These are phyloP conservation scores for Brachyhypopomus occidentalis DNA, from an alignment of 2,113 vertebrate species.

Conservation along the genomic window DNA sequence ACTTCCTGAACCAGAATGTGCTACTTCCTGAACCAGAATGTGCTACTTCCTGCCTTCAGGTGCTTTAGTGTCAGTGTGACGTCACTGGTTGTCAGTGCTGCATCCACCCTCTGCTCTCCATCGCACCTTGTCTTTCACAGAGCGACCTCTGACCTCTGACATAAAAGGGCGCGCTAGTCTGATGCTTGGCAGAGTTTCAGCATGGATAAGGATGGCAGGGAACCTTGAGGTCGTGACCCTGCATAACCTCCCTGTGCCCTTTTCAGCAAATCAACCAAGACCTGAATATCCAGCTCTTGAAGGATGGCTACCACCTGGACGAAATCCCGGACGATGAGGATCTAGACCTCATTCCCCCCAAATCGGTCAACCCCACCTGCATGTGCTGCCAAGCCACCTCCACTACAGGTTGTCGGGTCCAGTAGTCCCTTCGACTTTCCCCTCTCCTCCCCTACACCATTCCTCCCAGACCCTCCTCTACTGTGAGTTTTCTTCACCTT, in stretches of 20 bases:
- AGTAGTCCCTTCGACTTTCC: slow-evolving; percentile 75
- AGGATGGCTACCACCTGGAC: slow-evolving; percentile 96
- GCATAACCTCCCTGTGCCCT: slow-evolving; percentile 3
- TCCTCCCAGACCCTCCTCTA: slow-evolving; percentile 34
- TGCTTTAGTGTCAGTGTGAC: not conserved
- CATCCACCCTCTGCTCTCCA: slow-evolving; percentile 4
- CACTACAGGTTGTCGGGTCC: slow-evolving; percentile 95
- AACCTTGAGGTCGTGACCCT: not conserved
- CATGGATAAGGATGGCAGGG: not conserved
- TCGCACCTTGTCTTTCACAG: not conserved
- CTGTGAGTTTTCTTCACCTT: slow-evolving; percentile 44
- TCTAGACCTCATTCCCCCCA: slow-evolving; percentile 96
- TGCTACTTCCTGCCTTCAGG: not conserved
- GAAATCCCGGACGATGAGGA: slow-evolving; percentile 98
- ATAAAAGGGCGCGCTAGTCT: not conserved
- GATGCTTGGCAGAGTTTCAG: not conserved
- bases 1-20: not conserved
- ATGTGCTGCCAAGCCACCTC: slow-evolving; percentile 98
- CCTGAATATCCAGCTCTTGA: slow-evolving; percentile 98
- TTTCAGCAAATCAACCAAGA: slow-evolving; percentile 99
- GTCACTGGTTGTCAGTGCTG: not conserved
- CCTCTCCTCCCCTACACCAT: slow-evolving; percentile 33
- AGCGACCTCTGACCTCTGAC: not conserved
- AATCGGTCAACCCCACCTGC: slow-evolving; percentile 96
- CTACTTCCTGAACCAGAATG: not conserved